phyloP scores from a whole-genome alignment of 2,113 vertebrate genomes.

The Dipodomys stephensi region DNA sequence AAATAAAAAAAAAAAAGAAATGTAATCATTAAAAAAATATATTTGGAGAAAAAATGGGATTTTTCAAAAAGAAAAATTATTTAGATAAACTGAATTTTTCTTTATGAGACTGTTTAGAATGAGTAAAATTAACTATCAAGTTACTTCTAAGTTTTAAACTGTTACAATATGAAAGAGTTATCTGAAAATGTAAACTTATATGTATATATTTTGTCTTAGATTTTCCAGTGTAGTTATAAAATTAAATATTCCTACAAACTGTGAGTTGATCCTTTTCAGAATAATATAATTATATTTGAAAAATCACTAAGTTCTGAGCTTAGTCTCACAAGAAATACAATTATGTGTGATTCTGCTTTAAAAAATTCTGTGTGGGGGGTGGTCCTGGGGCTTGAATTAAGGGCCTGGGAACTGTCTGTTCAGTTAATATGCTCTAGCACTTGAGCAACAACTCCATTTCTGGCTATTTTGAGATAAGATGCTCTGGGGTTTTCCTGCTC shows the following conservation, averaged over 20 bases:
- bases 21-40: no score
- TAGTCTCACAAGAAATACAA: neutral
- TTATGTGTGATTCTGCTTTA: neutral
- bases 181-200: neutral
- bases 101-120: neutral
- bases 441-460: no score
- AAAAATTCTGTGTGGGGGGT: neutral
- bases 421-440: no score
- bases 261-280: constrained; percentile 21
- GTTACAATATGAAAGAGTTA: neutral
- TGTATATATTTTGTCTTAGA: neutral
- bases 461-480: no score
- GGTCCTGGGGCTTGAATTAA: no score
- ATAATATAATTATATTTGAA: neutral
- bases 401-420: no score
- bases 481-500: no score
- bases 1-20: no score
- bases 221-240: neutral
- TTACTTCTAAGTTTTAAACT: neutral
- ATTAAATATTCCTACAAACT: neutral
- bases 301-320: constrained; percentile 13
- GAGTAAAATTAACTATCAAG: neutral
- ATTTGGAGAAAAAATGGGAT: constrained; percentile 28
- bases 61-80: neutral
- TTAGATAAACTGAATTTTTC: constrained; percentile 34